Evolutionary conservation across 2,797 vertebrate genomes (phyloP).

Genomic region (Fratercula arctica): DNA sequence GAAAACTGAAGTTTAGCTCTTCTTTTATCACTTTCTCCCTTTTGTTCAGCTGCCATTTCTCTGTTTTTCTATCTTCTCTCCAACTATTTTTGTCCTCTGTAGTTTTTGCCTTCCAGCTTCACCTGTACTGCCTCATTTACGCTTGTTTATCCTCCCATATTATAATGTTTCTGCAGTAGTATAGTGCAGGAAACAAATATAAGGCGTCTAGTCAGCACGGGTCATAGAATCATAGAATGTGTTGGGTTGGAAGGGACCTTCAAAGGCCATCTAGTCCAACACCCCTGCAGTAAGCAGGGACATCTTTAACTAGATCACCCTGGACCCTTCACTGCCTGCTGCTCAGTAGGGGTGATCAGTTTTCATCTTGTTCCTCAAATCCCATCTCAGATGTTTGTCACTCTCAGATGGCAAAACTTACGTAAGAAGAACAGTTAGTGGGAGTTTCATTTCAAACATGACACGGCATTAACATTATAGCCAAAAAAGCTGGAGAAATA

Average conservation of each 20-base stretch:
- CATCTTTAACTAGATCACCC: too few species aligned
- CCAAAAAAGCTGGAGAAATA: background rate
- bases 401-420: background rate
- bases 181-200: background rate
- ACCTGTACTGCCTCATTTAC: background rate
- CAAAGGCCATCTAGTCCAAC: too few species aligned
- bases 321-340: background rate
- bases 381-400: background rate
- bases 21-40: background rate
- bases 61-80: background rate
- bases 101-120: background rate
- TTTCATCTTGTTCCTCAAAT: background rate
- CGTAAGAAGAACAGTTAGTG: background rate
- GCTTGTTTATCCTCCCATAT: background rate
- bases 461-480: background rate
- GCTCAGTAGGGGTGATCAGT: background rate
- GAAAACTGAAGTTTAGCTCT: background rate
- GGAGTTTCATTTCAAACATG: background rate
- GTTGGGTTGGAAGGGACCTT: too few species aligned
- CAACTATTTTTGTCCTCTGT: background rate
- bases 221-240: background rate
- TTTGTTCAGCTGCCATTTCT: background rate
- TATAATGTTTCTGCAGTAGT: background rate
- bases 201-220: background rate
- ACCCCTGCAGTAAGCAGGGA: too few species aligned